Percentiles rank a stretch among this genome's conserved stretches.
phyloP scores from a whole-genome alignment of 1,140 invertebrate genomes.

The Vanessa tameamea region DNA sequence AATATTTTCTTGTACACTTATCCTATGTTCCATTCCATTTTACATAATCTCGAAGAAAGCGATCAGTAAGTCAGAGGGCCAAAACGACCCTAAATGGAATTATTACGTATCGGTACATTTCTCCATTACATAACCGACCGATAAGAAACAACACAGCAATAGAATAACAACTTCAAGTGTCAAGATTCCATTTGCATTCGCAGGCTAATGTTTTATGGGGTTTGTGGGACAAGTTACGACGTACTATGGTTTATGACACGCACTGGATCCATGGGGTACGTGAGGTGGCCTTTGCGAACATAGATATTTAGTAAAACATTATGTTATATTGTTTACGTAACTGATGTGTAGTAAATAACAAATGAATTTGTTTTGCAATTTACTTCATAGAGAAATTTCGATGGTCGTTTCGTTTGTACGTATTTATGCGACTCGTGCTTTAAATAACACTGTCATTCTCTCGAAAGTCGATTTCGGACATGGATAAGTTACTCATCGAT shows the following conservation, averaged over 20 bases:
- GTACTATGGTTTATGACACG: conserved; percentile 22
- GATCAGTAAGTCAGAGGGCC: conserved; percentile 21
- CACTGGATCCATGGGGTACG: conserved; percentile 22
- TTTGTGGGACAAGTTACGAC: conserved; percentile 25
- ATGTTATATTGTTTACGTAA: conserved; percentile 7
- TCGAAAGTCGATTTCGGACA: no score
- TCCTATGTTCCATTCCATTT: background rate
- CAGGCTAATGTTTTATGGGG: conserved; percentile 29
- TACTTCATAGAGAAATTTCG: background rate
- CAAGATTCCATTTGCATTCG: conserved; percentile 30
- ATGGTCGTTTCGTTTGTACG: background rate
- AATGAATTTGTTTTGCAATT: conserved; percentile 4
- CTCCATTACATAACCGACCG: conserved; percentile 2
- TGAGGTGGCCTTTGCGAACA: conserved; percentile 5
- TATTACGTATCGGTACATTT: conserved; percentile 27
- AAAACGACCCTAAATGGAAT: conserved; percentile 17
- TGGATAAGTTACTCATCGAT: no score
- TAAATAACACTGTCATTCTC: no score
- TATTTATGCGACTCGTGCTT: no score
- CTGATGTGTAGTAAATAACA: background rate
- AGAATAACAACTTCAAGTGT: conserved; percentile 28
- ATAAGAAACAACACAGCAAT: conserved; percentile 1
- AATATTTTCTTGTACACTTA: background rate
- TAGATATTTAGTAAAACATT: background rate
- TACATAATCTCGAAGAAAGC: conserved; percentile 12